Percentiles rank a stretch among this genome's conserved stretches.
Conservation (phyloP, 2,797 vertebrate species). For the Odontamblyopus lacepedii region DNA sequence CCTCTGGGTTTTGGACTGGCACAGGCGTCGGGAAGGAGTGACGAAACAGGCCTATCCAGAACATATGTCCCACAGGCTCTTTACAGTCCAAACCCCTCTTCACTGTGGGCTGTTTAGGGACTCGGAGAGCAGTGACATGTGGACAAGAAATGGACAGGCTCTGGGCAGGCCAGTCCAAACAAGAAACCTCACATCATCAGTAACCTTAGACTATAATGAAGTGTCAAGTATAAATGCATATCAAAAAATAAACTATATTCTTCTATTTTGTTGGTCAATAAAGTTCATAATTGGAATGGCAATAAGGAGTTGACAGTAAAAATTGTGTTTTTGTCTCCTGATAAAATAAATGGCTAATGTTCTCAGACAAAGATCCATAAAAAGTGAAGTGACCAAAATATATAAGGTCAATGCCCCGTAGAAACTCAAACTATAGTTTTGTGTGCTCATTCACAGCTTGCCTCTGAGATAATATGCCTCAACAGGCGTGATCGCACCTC, state of each 20-base stretch:
- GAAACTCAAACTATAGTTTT: conserved; percentile 65
- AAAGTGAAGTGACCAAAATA: conserved; percentile 12
- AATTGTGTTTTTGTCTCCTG: background rate
- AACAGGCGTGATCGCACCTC: conserved; percentile 74
- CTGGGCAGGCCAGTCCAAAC: conserved; percentile 16
- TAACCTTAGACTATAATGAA: conserved; percentile 19
- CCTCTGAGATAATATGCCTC: conserved; percentile 73
- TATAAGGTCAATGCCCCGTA: conserved; percentile 35
- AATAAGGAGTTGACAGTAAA: background rate
- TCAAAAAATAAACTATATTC: conserved; percentile 11
- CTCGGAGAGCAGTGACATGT: conserved; percentile 33
- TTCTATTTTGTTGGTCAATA: background rate
- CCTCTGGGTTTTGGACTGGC: conserved; percentile 58
- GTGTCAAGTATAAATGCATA: conserved; percentile 10
- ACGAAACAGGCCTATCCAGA: conserved; percentile 53
- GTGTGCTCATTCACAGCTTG: conserved; percentile 70
- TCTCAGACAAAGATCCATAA: background rate
- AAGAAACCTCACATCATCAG: conserved; percentile 24
- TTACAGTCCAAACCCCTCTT: conserved; percentile 26
- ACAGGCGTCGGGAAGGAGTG: conserved; percentile 49
- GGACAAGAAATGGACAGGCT: conserved; percentile 12
- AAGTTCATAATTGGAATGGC: background rate
- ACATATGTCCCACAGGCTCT: conserved; percentile 51
- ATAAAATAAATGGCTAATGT: background rate
- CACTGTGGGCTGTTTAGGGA: conserved; percentile 52